A percentile compares a stretch with the other conserved stretches of the same genome.
phyloP scores from a whole-genome alignment of 2,888 invertebrate genomes.

The Barypeithes pellucidus region DNA sequence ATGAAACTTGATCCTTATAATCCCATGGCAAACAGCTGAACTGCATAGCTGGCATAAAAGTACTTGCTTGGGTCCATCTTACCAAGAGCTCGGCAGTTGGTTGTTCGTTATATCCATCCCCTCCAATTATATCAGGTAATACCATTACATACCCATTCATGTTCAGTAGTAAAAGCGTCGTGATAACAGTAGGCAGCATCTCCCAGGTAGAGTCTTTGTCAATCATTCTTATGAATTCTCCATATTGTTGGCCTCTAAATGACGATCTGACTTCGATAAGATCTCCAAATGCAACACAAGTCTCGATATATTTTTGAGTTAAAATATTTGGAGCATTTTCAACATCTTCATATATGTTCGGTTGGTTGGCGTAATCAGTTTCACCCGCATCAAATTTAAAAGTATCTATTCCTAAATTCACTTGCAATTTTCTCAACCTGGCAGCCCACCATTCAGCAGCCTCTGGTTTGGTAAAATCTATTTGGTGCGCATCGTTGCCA shows the following conservation, averaged over 20 bases:
- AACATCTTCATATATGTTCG: conserved; percentile 67
- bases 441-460: conserved; percentile 76
- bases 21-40: conserved; percentile 89
- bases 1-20: conserved; percentile 65
- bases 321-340: conserved; percentile 75
- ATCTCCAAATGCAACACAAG: conserved; percentile 76
- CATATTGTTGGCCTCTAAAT: conserved; percentile 79
- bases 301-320: conserved; percentile 74
- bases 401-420: conserved; percentile 79
- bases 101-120: conserved; percentile 68
- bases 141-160: conserved; percentile 73
- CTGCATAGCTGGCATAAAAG: conserved; percentile 86
- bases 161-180: conserved; percentile 79
- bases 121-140: conserved; percentile 87
- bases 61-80: conserved; percentile 85
- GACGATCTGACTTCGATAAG: conserved; percentile 82
- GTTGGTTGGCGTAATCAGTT: conserved; percentile 78
- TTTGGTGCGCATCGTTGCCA: conserved; percentile 73
- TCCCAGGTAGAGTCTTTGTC: conserved; percentile 85
- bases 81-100: conserved; percentile 79
- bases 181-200: conserved; percentile 79
- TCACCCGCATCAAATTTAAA: conserved; percentile 91
- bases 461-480: too few species aligned
- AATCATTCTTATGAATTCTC: conserved; percentile 83
- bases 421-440: conserved; percentile 73